These are phyloP conservation scores for Conchocele bisecta DNA, from an alignment of 2,888 invertebrate genomes.

Conservation along the genomic window DNA sequence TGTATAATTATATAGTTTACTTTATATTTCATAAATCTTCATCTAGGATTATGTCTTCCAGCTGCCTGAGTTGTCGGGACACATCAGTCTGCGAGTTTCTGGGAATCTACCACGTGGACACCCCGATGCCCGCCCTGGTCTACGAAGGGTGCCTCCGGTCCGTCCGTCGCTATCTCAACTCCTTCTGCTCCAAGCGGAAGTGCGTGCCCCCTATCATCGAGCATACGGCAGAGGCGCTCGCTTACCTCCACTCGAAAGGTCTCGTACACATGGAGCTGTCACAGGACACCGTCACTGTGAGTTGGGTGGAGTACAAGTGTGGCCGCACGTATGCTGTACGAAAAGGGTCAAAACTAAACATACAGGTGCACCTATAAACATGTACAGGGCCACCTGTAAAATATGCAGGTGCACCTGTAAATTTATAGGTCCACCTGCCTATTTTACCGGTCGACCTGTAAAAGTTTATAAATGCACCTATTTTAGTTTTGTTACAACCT, in stretches of 20 bases:
- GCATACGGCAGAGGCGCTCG: constrained; percentile 59
- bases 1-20: no score
- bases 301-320: constrained; percentile 1
- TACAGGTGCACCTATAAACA: no score
- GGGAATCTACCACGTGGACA: constrained; percentile 64
- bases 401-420: no score
- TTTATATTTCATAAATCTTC: no score
- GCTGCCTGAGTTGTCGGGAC: constrained; percentile 57
- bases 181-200: constrained; percentile 41
- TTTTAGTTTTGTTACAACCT: no score
- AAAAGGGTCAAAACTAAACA: no score
- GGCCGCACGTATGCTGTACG: background rate
- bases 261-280: constrained; percentile 79
- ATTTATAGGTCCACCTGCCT: no score
- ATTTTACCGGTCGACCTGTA: no score
- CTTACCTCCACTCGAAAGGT: constrained; percentile 71
- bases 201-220: constrained; percentile 49
- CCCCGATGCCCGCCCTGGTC: constrained; percentile 58
- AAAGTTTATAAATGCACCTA: no score
- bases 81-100: constrained; percentile 65
- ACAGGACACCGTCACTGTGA: constrained; percentile 76
- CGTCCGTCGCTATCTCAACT: constrained; percentile 47
- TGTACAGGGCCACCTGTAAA: no score
- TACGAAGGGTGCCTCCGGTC: constrained; percentile 64
- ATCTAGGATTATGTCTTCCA: no score